These are phyloP conservation scores for Serranochromis macrocephalus DNA, from an alignment of 2,113 vertebrate genomes.

Conservation along the genomic window DNA sequence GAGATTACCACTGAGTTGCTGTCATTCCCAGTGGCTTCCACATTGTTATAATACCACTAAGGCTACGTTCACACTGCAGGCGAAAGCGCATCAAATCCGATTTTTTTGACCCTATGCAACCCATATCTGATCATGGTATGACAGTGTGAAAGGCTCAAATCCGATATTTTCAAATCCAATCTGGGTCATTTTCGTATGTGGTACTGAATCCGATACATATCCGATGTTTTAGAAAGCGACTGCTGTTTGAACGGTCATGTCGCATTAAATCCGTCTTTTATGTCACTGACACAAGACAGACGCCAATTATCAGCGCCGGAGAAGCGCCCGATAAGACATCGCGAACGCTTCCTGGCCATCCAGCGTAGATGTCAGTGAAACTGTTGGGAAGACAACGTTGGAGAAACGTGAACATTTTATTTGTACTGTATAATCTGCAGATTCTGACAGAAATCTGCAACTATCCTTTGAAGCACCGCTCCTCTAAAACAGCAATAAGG, in stretches of 20 bases:
- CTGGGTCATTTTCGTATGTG: not conserved
- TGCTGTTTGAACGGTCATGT: fast-evolving
- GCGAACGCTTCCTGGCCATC: fast-evolving
- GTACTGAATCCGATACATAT: fast-evolving
- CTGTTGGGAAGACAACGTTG: not conserved
- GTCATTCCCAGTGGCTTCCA: not conserved
- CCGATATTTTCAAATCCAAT: not conserved
- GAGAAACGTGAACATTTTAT: not conserved
- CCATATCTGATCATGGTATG: fast-evolving
- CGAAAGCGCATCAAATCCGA: not conserved
- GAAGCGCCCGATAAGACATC: fast-evolving
- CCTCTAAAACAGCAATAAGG: not conserved
- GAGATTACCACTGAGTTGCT: not conserved
- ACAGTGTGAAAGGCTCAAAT: fast-evolving
- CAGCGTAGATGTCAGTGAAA: fast-evolving
- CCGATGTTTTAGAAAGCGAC: fast-evolving
- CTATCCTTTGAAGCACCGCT: fast-evolving
- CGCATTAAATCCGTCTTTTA: not conserved
- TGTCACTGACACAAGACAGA: fast-evolving
- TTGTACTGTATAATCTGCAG: not conserved
- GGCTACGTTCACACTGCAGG: not conserved
- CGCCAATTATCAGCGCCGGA: fast-evolving
- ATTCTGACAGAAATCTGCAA: fast-evolving
- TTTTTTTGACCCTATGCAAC: not conserved
- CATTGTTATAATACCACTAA: not conserved